Evolutionary conservation across 2,797 vertebrate species (phyloP).

Genomic region (Spheniscus humboldti): DNA sequence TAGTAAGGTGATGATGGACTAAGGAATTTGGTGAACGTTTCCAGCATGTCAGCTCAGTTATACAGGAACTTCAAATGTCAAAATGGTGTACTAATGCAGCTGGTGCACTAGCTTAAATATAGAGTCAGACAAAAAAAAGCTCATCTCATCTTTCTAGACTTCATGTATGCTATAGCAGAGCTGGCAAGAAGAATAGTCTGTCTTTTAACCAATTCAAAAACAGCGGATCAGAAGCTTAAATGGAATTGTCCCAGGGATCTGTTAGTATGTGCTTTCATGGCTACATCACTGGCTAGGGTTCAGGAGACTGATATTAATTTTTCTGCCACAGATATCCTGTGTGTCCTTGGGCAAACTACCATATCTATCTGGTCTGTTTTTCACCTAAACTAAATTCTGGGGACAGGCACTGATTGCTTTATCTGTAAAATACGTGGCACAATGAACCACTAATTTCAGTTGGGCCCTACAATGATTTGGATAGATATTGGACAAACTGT

Average conservation of each 20-base stretch:
- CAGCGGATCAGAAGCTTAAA: not conserved
- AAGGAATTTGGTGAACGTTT: not conserved
- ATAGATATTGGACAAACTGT: not conserved
- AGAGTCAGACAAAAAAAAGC: not conserved
- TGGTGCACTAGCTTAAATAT: not conserved
- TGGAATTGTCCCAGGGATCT: not conserved
- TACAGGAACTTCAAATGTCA: not conserved
- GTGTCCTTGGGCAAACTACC: not conserved
- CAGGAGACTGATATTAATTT: not conserved
- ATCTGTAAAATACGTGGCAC: not conserved
- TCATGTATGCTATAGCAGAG: not conserved
- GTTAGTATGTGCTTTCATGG: not conserved
- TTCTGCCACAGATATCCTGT: not conserved
- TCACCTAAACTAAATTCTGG: not conserved
- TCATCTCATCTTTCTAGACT: not conserved
- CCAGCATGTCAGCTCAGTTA: not conserved
- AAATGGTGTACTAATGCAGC: not conserved
- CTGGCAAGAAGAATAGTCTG: not conserved
- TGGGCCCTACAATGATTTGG: not conserved
- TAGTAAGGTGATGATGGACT: not conserved
- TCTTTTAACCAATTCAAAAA: not conserved
- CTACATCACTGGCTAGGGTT: not conserved
- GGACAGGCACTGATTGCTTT: not conserved
- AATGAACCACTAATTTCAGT: not conserved
- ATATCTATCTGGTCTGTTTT: not conserved